A percentile compares a stretch with the other conserved stretches of the same genome.
phyloP scores from a whole-genome alignment of 2,888 invertebrate species.

The Drosophila kanekoi region DNA sequence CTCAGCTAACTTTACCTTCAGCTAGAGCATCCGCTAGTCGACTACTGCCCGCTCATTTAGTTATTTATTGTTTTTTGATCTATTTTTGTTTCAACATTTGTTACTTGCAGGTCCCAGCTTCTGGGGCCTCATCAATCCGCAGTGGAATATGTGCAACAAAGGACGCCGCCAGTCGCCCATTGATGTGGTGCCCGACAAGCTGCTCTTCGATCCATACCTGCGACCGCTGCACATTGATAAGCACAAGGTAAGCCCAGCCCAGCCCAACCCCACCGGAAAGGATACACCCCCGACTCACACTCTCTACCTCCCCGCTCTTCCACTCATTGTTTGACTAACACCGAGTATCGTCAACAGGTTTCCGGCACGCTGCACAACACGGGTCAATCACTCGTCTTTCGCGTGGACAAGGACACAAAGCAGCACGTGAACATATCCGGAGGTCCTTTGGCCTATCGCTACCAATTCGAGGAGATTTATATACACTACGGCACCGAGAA shows the following conservation, averaged over 20 bases:
- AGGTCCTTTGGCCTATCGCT: constrained; percentile 97
- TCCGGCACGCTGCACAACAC: constrained; percentile 96
- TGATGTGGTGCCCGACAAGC: constrained; percentile 96
- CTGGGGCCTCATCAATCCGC: constrained; percentile 99
- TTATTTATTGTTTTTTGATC: too few relatives aligned
- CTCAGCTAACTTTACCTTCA: too few relatives aligned
- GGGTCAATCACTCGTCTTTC: constrained; percentile 96
- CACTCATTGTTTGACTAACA: constrained; percentile 3
- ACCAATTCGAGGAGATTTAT: constrained; percentile 97
- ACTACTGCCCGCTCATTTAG: too few relatives aligned
- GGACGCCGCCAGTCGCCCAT: constrained; percentile 98
- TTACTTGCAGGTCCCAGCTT: constrained; percentile 94
- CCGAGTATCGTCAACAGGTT: constrained; percentile 87
- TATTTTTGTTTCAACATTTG: too few relatives aligned
- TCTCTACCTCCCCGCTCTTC: neutral
- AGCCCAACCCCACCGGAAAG: too few relatives aligned
- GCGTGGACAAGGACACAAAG: constrained; percentile 95
- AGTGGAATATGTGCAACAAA: constrained; percentile 99
- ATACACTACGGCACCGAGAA: constrained; percentile 97
- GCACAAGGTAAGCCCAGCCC: constrained; percentile 89
- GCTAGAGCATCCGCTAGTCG: neutral
- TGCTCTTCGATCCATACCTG: constrained; percentile 97
- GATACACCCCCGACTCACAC: too few relatives aligned
- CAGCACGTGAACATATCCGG: constrained; percentile 97
- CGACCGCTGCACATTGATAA: constrained; percentile 96